Evolutionary conservation across 1,140 invertebrate species (phyloP).

Genomic region (Hycleus phaleratus): DNA sequence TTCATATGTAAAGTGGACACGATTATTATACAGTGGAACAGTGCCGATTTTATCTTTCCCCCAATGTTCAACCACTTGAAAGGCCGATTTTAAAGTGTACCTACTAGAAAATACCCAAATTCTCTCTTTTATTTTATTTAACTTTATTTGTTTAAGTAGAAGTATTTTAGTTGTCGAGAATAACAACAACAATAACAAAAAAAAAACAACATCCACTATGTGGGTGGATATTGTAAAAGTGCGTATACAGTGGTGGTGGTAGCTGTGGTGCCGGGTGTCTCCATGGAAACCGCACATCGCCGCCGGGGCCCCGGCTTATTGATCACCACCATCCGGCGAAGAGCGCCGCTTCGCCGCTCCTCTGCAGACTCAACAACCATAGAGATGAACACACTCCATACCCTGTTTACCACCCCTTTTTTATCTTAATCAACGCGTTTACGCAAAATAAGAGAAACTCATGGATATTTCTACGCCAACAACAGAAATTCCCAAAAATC

Average conservation of each 20-base stretch:
- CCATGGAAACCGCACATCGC: constrained; percentile 35
- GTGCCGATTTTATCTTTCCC: constrained; percentile 14
- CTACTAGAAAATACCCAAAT: not conserved
- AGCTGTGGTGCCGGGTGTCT: constrained; percentile 21
- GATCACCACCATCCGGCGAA: constrained; percentile 26
- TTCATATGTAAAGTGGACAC: constrained; percentile 16
- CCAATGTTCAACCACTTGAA: not conserved
- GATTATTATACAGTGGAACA: constrained; percentile 12
- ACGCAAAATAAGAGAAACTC: too few relatives aligned
- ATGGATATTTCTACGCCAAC: too few relatives aligned
- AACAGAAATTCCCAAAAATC: too few relatives aligned
- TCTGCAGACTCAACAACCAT: constrained; percentile 9
- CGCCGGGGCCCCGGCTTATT: constrained; percentile 31
- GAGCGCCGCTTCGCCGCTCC: not conserved
- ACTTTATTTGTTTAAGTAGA: too few relatives aligned
- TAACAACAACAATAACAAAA: not conserved
- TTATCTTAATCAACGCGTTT: too few relatives aligned
- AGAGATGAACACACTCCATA: not conserved
- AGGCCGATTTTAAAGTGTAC: constrained; percentile 6
- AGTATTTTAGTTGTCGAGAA: not conserved
- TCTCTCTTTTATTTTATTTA: too few relatives aligned
- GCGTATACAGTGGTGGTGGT: constrained; percentile 8
- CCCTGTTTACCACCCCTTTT: too few relatives aligned
- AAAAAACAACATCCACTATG: not conserved
- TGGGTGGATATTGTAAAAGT: not conserved